Conservation (phyloP, 2,888 invertebrate genomes). For the Yponomeuta plumbellus region DNA sequence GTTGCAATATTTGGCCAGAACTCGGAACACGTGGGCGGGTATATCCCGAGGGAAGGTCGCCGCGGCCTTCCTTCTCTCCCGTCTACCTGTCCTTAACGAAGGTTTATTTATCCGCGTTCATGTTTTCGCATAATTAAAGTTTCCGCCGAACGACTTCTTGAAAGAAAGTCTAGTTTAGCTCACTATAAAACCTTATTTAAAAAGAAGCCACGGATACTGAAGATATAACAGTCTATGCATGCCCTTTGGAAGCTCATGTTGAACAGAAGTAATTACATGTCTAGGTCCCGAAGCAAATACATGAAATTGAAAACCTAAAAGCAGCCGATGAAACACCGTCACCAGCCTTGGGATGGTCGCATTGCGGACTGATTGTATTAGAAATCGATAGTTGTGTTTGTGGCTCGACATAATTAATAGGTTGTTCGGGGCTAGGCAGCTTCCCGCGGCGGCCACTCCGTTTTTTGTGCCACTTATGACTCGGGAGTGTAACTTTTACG, state of each 20-base stretch:
- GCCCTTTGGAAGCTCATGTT: too few relatives aligned
- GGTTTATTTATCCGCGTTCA: conserved; percentile 15
- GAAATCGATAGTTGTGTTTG: conserved; percentile 57
- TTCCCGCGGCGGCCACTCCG: conserved; percentile 35
- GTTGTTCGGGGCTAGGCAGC: conserved; percentile 31
- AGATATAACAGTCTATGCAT: too few relatives aligned
- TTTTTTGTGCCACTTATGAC: conserved; percentile 44
- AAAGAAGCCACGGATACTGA: too few relatives aligned
- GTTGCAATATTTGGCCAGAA: conserved; percentile 42
- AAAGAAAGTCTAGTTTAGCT: too few relatives aligned
- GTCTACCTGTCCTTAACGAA: conserved; percentile 43
- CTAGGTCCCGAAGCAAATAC: too few relatives aligned
- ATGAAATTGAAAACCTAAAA: too few relatives aligned
- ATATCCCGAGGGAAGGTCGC: conserved; percentile 40
- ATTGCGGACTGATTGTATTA: conserved; percentile 52
- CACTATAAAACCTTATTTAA: too few relatives aligned
- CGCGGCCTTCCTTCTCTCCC: conserved; percentile 26
- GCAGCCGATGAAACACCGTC: not conserved
- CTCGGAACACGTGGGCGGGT: conserved; percentile 39
- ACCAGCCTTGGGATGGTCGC: conserved; percentile 41
- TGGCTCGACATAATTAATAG: conserved; percentile 64
- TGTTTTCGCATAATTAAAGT: not conserved
- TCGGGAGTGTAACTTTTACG: conserved; percentile 66
- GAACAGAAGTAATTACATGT: too few relatives aligned
- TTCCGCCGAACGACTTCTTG: not conserved